Percentiles rank a stretch among this genome's conserved stretches.
Conservation (phyloP, 2,888 invertebrate species). For the Heliconius aoede region DNA sequence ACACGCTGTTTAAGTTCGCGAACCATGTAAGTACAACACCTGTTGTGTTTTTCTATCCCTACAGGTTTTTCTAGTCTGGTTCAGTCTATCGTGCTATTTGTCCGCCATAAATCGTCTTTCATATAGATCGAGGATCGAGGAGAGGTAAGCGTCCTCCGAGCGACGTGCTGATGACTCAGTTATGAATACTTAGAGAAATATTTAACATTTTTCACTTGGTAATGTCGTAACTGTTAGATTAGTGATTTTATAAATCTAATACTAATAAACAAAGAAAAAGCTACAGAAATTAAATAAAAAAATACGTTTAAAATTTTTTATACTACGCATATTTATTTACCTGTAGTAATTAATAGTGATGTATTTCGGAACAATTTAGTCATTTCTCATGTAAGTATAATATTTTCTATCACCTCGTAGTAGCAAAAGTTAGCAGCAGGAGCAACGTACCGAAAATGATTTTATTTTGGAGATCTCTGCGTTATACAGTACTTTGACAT, state of each 20-base stretch:
- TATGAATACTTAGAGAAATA: constrained; percentile 33
- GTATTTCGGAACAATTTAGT: too few species aligned
- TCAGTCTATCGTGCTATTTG: constrained; percentile 41
- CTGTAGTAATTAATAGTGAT: too few species aligned
- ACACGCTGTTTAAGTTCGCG: constrained; percentile 33
- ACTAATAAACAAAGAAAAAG: not conserved
- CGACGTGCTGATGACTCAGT: constrained; percentile 44
- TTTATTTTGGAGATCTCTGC: constrained; percentile 52
- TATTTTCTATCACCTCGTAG: constrained; percentile 30
- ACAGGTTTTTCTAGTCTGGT: constrained; percentile 48
- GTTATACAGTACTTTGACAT: constrained; percentile 49
- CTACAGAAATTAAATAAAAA: too few species aligned
- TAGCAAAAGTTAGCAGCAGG: constrained; percentile 48
- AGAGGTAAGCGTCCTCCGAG: constrained; percentile 40
- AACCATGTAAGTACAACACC: constrained; percentile 46
- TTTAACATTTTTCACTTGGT: constrained; percentile 11
- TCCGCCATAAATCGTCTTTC: constrained; percentile 35
- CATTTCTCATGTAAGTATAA: not conserved
- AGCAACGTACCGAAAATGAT: constrained; percentile 55
- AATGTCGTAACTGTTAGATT: not conserved
- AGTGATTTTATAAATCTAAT: not conserved
- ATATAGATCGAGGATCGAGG: constrained; percentile 40
- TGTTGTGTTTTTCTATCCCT: constrained; percentile 43
- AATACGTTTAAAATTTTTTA: too few species aligned
- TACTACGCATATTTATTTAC: too few species aligned